A percentile compares a stretch with the other conserved stretches of the same genome.
Evolutionary conservation across 2,797 vertebrate species (phyloP).

Genomic region (Eutrigla gurnardus): DNA sequence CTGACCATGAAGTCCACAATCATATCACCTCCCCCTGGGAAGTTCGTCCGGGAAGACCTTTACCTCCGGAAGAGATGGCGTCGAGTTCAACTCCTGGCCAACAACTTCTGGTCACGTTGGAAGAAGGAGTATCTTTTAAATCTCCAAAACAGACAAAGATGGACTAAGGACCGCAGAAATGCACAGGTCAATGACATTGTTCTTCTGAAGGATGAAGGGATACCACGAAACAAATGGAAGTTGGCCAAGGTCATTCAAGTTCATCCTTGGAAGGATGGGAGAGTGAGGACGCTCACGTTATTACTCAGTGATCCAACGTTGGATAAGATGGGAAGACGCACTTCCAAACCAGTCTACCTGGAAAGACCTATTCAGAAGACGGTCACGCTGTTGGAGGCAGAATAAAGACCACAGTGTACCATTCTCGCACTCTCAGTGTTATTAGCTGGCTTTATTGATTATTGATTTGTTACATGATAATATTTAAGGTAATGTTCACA

Average conservation of each 20-base stretch:
- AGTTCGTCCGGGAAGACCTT: neutral
- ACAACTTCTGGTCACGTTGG: neutral
- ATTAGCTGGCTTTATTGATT: too few species aligned
- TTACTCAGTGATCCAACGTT: neutral
- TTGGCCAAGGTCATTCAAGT: conserved; percentile 9
- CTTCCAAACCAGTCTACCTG: conserved; percentile 1
- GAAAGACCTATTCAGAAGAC: conserved; percentile 24
- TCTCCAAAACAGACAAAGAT: conserved; percentile 13
- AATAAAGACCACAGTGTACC: neutral
- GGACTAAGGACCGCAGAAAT: conserved; percentile 10
- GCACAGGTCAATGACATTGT: conserved; percentile 20
- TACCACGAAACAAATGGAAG: conserved; percentile 5
- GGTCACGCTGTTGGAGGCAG: neutral
- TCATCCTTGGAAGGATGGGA: neutral
- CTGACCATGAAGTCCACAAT: neutral
- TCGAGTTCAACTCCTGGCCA: neutral
- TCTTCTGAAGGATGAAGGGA: neutral
- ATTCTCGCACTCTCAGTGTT: too few species aligned
- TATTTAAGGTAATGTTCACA: too few species aligned
- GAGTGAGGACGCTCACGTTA: conserved; percentile 8
- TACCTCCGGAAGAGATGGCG: neutral
- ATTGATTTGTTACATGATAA: too few species aligned
- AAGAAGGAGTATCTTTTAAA: neutral
- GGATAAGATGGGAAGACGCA: neutral
- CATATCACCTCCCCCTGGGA: neutral